Base-by-base conservation (phyloP, 1,140 invertebrate species). In the Asobara japonica region DNA sequence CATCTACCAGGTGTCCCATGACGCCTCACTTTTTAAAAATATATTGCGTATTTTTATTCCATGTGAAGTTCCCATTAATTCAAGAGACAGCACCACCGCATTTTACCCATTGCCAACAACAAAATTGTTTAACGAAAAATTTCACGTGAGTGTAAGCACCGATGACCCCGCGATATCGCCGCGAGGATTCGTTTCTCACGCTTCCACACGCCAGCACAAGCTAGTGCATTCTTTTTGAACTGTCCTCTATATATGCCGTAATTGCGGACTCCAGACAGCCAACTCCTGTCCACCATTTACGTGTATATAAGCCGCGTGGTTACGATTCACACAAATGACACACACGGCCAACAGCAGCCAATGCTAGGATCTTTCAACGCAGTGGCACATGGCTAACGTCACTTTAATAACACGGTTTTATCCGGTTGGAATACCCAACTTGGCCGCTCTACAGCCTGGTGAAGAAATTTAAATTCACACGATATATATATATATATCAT, bases 161-260 rank as follows among this genome's bases (percentile, higher is more conserved):
- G 45, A 51, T 51, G 45, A 51, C 45, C 45, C 45, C 45, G 22
- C 16, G 45, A 51, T 51, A 51, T 18, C 18, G 16, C 22, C 45
- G 2, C 22, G 11, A n/a, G 16, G 16, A 25, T 51, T 20, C 38
- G 75, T 71, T 79, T 81, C 80, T 81, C 80, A 81, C 80, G 79
- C 78, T 81, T 79, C 78, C 72, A 36, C 31, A 5, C 31, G 45
- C 45, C 45, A 20, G 16, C 10, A 25, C 45, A 3, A 6, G 16
- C 20, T 18, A 20, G 45, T 51, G 45, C 45, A 25, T 51, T 51
- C 16, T 51, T 51, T 51, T 51, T n/a, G 22, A 51, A 51, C 69
- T 76, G 74, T 71, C 73, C 73, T 56, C 69, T 74, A 72, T 78
- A 80, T 77, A 78, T 80, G 76, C 74, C 75, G 78, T 80, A 80